Percentiles rank a stretch among this genome's conserved stretches.
phyloP scores from a whole-genome alignment of 2,113 vertebrate species.

The Bos indicus region DNA sequence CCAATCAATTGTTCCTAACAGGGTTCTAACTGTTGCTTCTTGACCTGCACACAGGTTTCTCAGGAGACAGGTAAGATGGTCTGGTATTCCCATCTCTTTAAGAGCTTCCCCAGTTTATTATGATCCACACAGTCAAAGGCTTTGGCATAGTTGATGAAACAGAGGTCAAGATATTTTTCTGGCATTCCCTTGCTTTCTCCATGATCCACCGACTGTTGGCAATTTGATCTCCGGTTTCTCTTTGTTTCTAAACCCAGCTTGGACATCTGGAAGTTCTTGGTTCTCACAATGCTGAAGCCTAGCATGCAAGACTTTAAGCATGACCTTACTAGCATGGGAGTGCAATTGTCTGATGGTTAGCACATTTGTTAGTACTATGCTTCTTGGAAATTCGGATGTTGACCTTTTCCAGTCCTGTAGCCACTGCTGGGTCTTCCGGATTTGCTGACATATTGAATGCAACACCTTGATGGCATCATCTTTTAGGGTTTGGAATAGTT shows the following conservation, averaged over 20 bases:
- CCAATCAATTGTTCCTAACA: background rate
- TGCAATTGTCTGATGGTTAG: background rate
- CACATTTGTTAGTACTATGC: background rate
- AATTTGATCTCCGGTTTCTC: background rate
- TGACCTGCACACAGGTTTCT: background rate
- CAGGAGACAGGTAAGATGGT: background rate
- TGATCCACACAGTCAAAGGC: background rate
- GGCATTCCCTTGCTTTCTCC: background rate
- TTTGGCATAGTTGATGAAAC: background rate
- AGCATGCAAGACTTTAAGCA: background rate
- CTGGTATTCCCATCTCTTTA: background rate
- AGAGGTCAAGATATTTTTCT: background rate
- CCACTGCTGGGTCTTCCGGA: background rate
- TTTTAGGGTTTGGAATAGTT: background rate
- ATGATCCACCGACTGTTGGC: background rate
- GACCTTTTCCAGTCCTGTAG: background rate
- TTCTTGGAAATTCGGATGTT: background rate
- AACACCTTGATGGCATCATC: background rate
- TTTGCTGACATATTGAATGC: background rate
- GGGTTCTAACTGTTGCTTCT: background rate
- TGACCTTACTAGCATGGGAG: background rate
- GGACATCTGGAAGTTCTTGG: background rate
- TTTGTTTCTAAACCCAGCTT: background rate
- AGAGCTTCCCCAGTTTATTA: background rate
- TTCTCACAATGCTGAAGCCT: background rate